Conservation (phyloP, 2,113 vertebrate genomes). For the Zosterops borbonicus region DNA sequence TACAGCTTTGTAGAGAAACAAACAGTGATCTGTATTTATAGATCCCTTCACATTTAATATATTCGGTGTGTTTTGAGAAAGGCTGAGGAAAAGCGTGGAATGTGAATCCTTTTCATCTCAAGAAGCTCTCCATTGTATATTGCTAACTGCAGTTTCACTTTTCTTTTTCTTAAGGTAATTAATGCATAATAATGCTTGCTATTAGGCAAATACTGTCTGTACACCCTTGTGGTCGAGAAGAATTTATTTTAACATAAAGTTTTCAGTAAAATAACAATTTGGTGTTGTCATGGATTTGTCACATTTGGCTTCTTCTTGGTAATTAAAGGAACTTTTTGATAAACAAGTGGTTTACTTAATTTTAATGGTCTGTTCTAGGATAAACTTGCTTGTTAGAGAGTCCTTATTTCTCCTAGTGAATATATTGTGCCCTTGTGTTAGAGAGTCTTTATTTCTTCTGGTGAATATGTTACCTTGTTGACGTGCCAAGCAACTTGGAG, state of each 20-base stretch:
- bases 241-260: neutral
- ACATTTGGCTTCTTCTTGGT: neutral
- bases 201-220: neutral
- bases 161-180: neutral
- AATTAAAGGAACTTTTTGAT: constrained; percentile 19
- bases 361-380: neutral
- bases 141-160: neutral
- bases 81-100: neutral
- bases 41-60: neutral
- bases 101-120: neutral
- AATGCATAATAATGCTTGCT: neutral
- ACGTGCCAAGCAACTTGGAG: neutral
- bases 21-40: neutral
- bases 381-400: neutral
- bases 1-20: neutral
- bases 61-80: neutral
- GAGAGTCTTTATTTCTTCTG: neutral
- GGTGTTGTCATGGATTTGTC: neutral
- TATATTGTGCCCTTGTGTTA: neutral
- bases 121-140: neutral
- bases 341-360: constrained; percentile 26
- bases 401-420: neutral
- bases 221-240: neutral
- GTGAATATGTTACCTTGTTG: neutral
- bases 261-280: neutral